Percentiles rank a stretch among this genome's conserved stretches.
Conservation (phyloP, 2,797 vertebrate genomes). For the Smutsia temminckii region DNA sequence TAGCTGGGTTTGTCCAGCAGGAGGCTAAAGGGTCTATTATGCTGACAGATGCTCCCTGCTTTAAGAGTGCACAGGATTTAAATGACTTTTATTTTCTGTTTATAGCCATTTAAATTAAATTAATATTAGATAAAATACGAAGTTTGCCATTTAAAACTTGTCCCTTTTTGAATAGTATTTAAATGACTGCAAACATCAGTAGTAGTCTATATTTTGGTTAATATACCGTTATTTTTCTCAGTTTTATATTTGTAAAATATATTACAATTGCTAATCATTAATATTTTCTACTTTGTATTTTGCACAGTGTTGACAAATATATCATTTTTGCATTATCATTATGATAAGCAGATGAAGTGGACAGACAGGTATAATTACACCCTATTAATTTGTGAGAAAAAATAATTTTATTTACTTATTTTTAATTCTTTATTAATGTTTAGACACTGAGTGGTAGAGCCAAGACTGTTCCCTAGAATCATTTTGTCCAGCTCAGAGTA, state of each 20-base stretch:
- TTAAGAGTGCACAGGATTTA: conserved; percentile 39
- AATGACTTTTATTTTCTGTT: conserved; percentile 58
- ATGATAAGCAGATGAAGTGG: neutral
- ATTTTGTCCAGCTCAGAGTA: neutral
- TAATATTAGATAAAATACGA: conserved; percentile 58
- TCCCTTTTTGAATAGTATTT: conserved; percentile 27
- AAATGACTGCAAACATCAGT: neutral
- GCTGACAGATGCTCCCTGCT: neutral
- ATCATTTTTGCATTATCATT: neutral
- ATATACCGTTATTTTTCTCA: conserved; percentile 19
- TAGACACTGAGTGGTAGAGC: neutral
- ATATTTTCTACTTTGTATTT: conserved; percentile 3
- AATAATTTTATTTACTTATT: neutral
- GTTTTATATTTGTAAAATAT: neutral
- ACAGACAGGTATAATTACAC: neutral
- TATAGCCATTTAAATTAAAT: conserved; percentile 58
- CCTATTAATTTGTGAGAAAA: neutral
- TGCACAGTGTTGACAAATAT: neutral
- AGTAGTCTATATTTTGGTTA: conserved; percentile 12
- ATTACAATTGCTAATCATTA: neutral
- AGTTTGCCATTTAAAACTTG: conserved; percentile 34
- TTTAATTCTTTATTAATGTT: neutral
- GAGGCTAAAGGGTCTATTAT: conserved; percentile 54
- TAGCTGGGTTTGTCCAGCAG: conserved; percentile 47
- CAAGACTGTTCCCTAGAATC: neutral